Evolutionary conservation across 2,797 vertebrate species (phyloP), one percentile per base, ranked within the genome.

Genomic region (Melanotaenia parkinsoni): DNA sequence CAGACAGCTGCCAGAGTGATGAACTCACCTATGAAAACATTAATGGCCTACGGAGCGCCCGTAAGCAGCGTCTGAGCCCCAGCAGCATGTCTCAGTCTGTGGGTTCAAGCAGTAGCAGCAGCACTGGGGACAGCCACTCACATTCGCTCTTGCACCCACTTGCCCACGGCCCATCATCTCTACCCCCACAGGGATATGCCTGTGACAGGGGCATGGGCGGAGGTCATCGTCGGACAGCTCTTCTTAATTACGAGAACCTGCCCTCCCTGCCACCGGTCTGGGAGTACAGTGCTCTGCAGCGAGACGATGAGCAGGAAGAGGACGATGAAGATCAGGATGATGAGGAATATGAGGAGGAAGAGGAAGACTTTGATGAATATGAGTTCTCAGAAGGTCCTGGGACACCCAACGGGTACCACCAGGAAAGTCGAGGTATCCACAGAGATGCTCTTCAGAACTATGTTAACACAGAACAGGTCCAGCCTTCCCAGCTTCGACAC

Each of bases 211-310:
- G 89, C 26, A 63, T 85, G 79, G 90, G 81, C 0, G 91, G 87
- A 26, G 95, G 96, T 14, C 96, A 96, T 30, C 96, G 97, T 32
- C 91, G 97, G 77, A 93, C 95, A 0, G 95, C 98, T 0, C 90
- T 97, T 84, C 95, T 99, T 45, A 98, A 99, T 94, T 99, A 99
- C 0, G 97, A 99, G 94, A 99, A 99, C 93, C 94, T 99, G 76
- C 97, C 98, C 0, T 96, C 97, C 0, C 93, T 99, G 77, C 98
- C 98, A 0, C 97, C 98, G 0, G 95, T 99, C 76, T 99, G 98
- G 97, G 98, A 99, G 85, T 95, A 96, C 89, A 95, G 94, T 0
- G 93, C 93, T 4, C 93, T 95, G 72, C 97, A 96, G 79, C 93
- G 94, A 0, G 92, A 88, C 9, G 94, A 93, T 13, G 93, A 85